These are phyloP conservation scores for Macquaria ambigua DNA, from an alignment of 2,113 vertebrate species.

Conservation along the genomic window DNA sequence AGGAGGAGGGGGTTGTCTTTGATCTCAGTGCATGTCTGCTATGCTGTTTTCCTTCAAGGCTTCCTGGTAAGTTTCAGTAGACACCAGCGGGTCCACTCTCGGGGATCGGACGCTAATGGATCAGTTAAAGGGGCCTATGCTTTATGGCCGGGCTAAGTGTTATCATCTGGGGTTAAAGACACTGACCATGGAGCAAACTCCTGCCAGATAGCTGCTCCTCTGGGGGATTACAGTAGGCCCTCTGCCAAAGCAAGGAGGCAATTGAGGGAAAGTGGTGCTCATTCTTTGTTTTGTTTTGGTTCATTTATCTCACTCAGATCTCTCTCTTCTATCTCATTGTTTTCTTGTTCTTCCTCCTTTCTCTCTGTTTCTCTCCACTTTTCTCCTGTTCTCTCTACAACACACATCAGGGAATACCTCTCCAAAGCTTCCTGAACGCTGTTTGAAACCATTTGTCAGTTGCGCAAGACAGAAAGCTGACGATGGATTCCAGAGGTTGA, in stretches of 20 bases:
- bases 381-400: conserved; percentile 28
- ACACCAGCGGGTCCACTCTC: conserved; percentile 81
- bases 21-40: conserved; percentile 85
- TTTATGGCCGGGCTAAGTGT: conserved; percentile 85
- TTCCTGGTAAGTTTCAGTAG: conserved; percentile 88
- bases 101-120: conserved; percentile 85
- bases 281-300: conserved; percentile 66
- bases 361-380: conserved; percentile 23
- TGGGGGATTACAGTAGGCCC: conserved; percentile 80
- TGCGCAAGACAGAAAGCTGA: conserved; percentile 71
- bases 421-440: conserved; percentile 58
- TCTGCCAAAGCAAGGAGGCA: conserved; percentile 59
- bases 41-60: conserved; percentile 87
- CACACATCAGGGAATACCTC: conserved; percentile 66
- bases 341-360: neutral
- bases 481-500: conserved; percentile 80
- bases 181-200: conserved; percentile 80
- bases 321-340: conserved; percentile 32
- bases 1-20: conserved; percentile 73
- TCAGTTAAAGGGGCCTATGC: conserved; percentile 86
- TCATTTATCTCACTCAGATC: conserved; percentile 65
- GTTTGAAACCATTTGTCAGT: conserved; percentile 80
- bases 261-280: conserved; percentile 66
- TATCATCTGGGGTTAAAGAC: conserved; percentile 86
- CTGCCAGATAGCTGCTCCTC: conserved; percentile 76